Conservation (phyloP, 1,140 invertebrate species). For the Drosophila punjabiensis region DNA sequence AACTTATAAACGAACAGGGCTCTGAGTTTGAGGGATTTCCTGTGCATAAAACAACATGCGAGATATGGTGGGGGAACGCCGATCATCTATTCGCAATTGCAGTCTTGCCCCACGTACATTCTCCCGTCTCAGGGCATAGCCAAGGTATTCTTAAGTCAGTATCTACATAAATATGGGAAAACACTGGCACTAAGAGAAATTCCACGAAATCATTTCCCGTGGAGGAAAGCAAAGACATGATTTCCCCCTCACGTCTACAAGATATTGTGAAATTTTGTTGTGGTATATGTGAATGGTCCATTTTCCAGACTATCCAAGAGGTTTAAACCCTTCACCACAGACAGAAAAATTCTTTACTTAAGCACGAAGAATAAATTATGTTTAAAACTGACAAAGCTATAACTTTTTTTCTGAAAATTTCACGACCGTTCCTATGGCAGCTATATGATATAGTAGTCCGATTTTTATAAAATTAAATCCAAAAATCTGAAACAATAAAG, state of each 20-base stretch:
- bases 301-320: neutral
- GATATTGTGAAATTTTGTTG: too few species aligned
- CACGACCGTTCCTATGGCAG: too few species aligned
- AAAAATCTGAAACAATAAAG: too few species aligned
- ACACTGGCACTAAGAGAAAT: neutral
- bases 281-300: neutral
- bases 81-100: neutral
- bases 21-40: neutral
- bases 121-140: too few species aligned
- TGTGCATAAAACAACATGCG: neutral
- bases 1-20: too few species aligned
- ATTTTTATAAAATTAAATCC: too few species aligned
- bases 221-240: neutral
- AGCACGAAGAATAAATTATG: too few species aligned
- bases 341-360: neutral
- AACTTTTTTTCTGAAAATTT: too few species aligned
- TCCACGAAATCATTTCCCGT: conserved; percentile 13
- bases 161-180: conserved; percentile 3
- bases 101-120: neutral
- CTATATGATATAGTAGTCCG: too few species aligned
- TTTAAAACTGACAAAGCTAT: too few species aligned
- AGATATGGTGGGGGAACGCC: neutral
- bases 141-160: neutral
- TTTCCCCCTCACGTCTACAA: too few species aligned
- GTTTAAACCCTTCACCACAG: neutral